Percentiles rank a stretch among this genome's conserved stretches.
phyloP scores from a whole-genome alignment of 2,888 invertebrate species.

The Tenthredo amoena region DNA sequence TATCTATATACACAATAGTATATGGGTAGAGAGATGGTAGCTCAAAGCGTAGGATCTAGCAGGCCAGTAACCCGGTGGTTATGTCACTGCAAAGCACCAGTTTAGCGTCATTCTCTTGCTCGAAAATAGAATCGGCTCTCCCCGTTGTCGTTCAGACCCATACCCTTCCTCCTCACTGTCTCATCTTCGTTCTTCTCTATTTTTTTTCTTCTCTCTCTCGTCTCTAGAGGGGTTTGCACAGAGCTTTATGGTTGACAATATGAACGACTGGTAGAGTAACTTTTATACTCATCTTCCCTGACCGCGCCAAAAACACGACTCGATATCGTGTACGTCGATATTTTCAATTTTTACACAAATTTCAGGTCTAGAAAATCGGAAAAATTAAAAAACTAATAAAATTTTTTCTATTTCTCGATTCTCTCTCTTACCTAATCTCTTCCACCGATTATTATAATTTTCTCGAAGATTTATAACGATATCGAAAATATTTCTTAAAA shows the following conservation, averaged over 20 bases:
- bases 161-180: background rate
- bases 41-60: constrained; percentile 34
- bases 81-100: constrained; percentile 68
- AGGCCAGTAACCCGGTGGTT: constrained; percentile 73
- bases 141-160: constrained; percentile 61
- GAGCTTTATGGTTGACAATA: background rate
- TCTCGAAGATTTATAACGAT: too few species aligned
- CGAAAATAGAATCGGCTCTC: constrained; percentile 68
- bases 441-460: too few species aligned
- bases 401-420: too few species aligned
- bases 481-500: too few species aligned
- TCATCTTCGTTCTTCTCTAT: background rate
- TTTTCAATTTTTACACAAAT: background rate
- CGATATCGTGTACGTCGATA: background rate
- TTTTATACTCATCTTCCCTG: background rate
- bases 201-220: background rate
- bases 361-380: background rate
- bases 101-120: constrained; percentile 63
- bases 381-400: too few species aligned
- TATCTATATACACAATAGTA: background rate
- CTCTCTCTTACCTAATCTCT: too few species aligned
- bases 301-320: background rate
- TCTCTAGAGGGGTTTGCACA: background rate
- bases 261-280: background rate
- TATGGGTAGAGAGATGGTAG: background rate